Conservation (phyloP, 1,140 invertebrate species). For the Battus philenor region DNA sequence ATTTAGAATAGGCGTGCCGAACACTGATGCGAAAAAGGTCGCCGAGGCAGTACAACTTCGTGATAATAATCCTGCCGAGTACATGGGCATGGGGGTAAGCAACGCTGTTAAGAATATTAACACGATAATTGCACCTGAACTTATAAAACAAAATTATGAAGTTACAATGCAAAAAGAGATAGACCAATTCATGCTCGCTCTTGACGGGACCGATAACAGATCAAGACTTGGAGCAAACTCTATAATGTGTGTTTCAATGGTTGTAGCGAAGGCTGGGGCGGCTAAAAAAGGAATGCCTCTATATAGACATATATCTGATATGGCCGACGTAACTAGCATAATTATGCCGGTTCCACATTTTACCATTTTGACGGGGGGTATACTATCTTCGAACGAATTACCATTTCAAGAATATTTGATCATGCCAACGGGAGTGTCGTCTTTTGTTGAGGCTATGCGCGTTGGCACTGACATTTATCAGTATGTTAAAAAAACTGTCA, state of each 20-base stretch:
- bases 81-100: constrained; percentile 94
- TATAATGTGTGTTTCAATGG: constrained; percentile 96
- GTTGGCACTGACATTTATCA: constrained; percentile 98
- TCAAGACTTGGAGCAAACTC: constrained; percentile 96
- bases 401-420: constrained; percentile 99
- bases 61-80: constrained; percentile 89
- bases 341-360: constrained; percentile 97
- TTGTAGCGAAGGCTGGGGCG: constrained; percentile 96
- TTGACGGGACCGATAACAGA: constrained; percentile 98
- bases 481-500: constrained; percentile 94
- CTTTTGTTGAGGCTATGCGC: constrained; percentile 96
- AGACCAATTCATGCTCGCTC: constrained; percentile 92
- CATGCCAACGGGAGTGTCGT: constrained; percentile 88
- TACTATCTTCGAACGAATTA: constrained; percentile 96
- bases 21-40: constrained; percentile 94
- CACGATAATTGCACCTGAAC: constrained; percentile 87
- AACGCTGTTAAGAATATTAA: constrained; percentile 96
- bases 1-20: constrained; percentile 96
- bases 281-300: constrained; percentile 93
- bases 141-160: constrained; percentile 89
- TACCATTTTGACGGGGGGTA: constrained; percentile 98
- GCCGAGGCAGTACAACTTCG: constrained; percentile 96
- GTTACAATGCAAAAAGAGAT: constrained; percentile 93
- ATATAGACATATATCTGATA: constrained; percentile 91
- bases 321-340: constrained; percentile 92